Percentiles rank a stretch among this genome's conserved stretches.
Evolutionary conservation across 2,113 vertebrate genomes (phyloP).

Genomic region (Dermatemys mawii): DNA sequence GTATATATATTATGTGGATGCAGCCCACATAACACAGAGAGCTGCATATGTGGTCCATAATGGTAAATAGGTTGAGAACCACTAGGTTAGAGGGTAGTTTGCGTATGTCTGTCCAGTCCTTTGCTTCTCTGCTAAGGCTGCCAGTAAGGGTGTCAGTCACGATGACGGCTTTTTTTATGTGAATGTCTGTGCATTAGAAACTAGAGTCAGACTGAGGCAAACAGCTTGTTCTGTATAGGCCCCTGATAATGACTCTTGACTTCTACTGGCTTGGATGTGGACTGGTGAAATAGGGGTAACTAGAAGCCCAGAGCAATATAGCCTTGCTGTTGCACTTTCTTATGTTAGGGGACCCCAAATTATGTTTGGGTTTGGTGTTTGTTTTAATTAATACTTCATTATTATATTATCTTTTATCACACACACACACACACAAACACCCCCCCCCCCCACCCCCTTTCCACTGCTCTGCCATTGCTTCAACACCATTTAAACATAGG

Average conservation of each 20-base stretch:
- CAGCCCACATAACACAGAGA: no score
- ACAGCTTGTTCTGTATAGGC: background rate
- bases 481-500: slow-evolving; percentile 19
- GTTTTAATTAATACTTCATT: slow-evolving; percentile 37
- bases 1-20: no score
- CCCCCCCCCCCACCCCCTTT: no score
- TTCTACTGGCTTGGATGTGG: background rate
- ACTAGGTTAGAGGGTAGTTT: background rate
- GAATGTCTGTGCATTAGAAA: background rate
- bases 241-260: background rate
- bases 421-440: no score
- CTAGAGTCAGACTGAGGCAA: background rate
- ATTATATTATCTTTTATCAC: no score
- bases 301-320: background rate
- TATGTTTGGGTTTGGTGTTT: background rate
- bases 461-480: background rate
- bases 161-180: background rate
- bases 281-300: background rate
- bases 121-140: background rate
- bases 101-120: background rate
- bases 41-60: no score
- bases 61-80: no score
- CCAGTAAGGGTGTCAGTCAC: rapidly evolving
- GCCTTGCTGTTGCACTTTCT: background rate
- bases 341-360: background rate